phyloP scores from a whole-genome alignment of 2,888 invertebrate genomes.

The Pheosia gnoma region DNA sequence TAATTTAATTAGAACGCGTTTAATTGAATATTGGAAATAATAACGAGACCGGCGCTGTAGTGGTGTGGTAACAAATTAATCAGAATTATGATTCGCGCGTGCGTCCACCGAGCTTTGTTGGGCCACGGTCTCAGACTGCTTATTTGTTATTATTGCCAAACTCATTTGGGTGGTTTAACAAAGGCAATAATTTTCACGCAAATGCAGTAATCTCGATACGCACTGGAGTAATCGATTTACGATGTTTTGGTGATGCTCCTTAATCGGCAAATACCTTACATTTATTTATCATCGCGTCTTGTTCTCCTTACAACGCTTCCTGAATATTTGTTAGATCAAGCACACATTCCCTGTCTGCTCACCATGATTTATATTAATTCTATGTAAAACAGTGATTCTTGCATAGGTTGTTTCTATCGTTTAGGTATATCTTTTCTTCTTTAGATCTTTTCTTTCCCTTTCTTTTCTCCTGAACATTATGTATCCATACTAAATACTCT shows the following conservation, averaged over 20 bases:
- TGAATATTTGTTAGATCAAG: not conserved
- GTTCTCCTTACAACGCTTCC: conserved; percentile 18
- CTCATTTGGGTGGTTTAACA: conserved; percentile 50
- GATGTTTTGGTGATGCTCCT: conserved; percentile 36
- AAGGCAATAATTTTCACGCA: conserved; percentile 54
- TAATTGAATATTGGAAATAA: conserved; percentile 72
- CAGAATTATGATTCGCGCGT: conserved; percentile 61
- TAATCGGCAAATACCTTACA: conserved; percentile 22
- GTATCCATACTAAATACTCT: too few species aligned
- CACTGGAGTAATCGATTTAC: conserved; percentile 37
- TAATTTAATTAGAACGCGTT: conserved; percentile 74
- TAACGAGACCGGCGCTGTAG: conserved; percentile 44
- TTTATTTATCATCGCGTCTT: conserved; percentile 26
- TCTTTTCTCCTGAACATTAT: too few species aligned
- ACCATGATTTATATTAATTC: not conserved
- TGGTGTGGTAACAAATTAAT: conserved; percentile 64
- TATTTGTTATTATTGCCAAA: conserved; percentile 51
- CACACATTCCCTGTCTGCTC: not conserved
- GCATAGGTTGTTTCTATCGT: not conserved
- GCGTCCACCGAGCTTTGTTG: conserved; percentile 48
- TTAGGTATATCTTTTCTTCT: too few species aligned
- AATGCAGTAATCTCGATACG: conserved; percentile 42
- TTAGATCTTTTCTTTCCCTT: too few species aligned
- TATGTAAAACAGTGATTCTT: not conserved
- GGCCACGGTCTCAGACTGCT: conserved; percentile 30